Evolutionary conservation across 2,113 vertebrate genomes (phyloP).

Genomic region (Anarrhichthys ocellatus): DNA sequence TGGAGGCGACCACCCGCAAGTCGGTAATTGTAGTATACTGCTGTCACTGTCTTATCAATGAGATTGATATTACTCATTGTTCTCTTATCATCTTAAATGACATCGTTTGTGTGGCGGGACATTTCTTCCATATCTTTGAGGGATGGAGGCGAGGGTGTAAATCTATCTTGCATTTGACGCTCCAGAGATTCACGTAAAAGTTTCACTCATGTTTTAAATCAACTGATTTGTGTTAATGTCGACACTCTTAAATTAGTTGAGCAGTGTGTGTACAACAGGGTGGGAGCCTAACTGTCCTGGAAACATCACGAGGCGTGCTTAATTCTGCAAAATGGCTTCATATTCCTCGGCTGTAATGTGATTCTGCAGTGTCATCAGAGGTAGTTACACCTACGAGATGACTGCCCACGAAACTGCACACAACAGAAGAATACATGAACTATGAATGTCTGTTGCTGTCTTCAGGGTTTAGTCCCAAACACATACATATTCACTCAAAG

Average conservation of each 20-base stretch:
- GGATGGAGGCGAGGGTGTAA: not conserved
- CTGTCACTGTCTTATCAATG: not conserved
- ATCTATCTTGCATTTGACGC: not conserved
- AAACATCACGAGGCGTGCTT: conserved; percentile 45
- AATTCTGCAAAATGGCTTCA: conserved; percentile 59
- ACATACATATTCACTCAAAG: conserved; percentile 3
- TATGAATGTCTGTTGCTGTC: conserved; percentile 3
- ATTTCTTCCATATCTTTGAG: not conserved
- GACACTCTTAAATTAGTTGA: not conserved
- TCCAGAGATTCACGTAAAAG: not conserved
- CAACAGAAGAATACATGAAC: not conserved
- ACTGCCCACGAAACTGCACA: conserved; percentile 30
- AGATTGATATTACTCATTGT: not conserved
- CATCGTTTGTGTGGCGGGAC: not conserved
- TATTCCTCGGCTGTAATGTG: conserved; percentile 53
- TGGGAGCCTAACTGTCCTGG: not conserved
- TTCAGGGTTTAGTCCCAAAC: not conserved
- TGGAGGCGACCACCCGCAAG: not conserved
- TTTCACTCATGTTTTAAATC: too few species aligned
- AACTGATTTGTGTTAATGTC: not conserved
- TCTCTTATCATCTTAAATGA: not conserved
- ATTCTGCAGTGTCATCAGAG: conserved; percentile 51
- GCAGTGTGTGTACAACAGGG: not conserved
- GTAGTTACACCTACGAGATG: conserved; percentile 59
- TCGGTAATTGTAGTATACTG: not conserved